phyloP scores from a whole-genome alignment of 2,113 vertebrate genomes.

The Camarhynchus parvulus region DNA sequence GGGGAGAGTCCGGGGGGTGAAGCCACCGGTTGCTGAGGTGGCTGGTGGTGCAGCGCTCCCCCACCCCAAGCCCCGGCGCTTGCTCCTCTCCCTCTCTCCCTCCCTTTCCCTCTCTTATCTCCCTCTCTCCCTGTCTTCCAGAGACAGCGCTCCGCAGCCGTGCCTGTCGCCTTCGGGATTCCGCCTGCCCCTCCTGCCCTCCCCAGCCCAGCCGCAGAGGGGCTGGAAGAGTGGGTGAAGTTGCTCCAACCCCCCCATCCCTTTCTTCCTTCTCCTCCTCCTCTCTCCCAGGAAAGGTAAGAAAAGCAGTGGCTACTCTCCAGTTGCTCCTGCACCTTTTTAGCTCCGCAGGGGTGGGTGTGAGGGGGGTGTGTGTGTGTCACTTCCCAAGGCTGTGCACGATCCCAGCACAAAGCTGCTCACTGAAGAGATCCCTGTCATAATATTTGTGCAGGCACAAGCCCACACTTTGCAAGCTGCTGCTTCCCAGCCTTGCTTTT shows the following conservation, averaged over 20 bases:
- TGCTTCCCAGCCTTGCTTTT: conserved; percentile 48
- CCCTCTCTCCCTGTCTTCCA: conserved; percentile 27
- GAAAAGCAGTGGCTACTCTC: conserved; percentile 29
- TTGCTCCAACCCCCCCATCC: conserved; percentile 13
- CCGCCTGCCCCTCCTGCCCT: conserved; percentile 3
- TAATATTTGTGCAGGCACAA: conserved; percentile 56
- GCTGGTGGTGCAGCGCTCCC: neutral
- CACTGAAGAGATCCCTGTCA: conserved; percentile 66
- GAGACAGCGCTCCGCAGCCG: conserved; percentile 43
- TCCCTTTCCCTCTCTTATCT: conserved; percentile 22
- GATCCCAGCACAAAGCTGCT: conserved; percentile 53
- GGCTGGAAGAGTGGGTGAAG: conserved; percentile 15
- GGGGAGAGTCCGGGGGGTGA: neutral
- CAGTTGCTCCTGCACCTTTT: conserved; percentile 28
- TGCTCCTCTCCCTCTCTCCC: conserved; percentile 44
- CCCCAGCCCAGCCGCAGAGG: neutral
- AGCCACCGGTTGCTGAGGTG: conserved; percentile 70
- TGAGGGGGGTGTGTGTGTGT: neutral
- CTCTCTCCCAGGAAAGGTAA: conserved; percentile 52
- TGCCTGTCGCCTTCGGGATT: conserved; percentile 22
- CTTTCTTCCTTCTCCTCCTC: conserved; percentile 29
- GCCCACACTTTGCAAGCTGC: conserved; percentile 11
- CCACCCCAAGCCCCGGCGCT: conserved; percentile 41
- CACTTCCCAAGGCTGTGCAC: conserved; percentile 21
- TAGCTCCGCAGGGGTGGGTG: neutral